Percentiles rank a stretch among this genome's conserved stretches.
Evolutionary conservation across 2,888 invertebrate species (phyloP).

Genomic region (Kryphioiulus occultus): DNA sequence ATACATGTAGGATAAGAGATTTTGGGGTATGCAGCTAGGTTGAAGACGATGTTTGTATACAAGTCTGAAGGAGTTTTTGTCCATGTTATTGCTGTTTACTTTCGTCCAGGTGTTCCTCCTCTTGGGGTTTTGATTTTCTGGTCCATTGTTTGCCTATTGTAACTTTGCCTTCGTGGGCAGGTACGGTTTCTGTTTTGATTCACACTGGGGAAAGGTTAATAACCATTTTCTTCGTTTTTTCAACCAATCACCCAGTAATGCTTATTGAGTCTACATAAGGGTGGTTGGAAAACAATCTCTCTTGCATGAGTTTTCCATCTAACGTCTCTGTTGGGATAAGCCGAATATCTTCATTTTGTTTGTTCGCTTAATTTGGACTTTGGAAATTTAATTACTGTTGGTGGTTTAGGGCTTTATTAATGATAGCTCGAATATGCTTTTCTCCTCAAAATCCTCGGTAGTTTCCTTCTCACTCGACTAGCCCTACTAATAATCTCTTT

Average conservation of each 20-base stretch:
- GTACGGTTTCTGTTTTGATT: neutral
- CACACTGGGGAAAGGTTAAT: neutral
- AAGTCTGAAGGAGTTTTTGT: neutral
- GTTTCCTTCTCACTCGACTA: neutral
- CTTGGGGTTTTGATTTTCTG: neutral
- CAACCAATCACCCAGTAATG: neutral
- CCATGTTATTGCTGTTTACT: neutral
- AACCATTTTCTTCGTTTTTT: neutral
- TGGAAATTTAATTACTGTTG: neutral
- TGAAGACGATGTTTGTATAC: too few relatives aligned
- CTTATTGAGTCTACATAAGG: neutral
- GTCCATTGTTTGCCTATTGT: neutral
- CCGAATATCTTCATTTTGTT: neutral
- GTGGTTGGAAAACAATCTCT: neutral
- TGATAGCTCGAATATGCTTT: neutral
- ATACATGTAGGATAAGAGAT: too few relatives aligned
- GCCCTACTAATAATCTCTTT: neutral
- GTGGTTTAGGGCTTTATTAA: conserved; percentile 2
- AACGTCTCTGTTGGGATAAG: neutral
- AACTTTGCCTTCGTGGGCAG: neutral
- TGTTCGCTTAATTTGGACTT: neutral
- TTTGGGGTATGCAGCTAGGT: too few relatives aligned
- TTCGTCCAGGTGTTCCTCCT: neutral
- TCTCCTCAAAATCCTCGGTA: neutral
- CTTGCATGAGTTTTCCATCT: neutral